Evolutionary conservation across 2,113 vertebrate genomes (phyloP), one percentile per base, ranked within the genome.

Genomic region (Deroptyus accipitrinus): DNA sequence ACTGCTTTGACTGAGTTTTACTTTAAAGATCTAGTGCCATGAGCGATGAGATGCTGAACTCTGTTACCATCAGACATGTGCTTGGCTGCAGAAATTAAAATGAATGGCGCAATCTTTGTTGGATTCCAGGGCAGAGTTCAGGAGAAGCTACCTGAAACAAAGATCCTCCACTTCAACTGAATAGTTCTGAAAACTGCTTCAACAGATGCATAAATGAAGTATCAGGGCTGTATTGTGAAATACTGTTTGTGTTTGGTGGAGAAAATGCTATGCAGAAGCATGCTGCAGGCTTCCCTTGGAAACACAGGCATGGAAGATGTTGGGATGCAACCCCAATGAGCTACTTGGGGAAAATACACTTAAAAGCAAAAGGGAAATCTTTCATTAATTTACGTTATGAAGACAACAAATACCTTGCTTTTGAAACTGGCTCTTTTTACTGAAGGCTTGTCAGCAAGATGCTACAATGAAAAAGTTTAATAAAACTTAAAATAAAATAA

Each of bases 381-480:
- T 88, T 90, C 8, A 7, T 90, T 88, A 80, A 88, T 94, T 83
- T 72, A 5, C n/a, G 19, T 78, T 44, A 88, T 74, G 44, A 68
- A 63, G 81, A 72, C 73, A 90, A 83, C 46, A 69, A 68, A 93
- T 76, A 55, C n/a, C 48, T 86, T 90, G 76, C 68, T 96, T 88
- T 88, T 73, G 86, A 94, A 94, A 90, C 39, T 62, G 39, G 15
- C 57, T 88, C 59, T 83, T 86, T 78, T 66, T 76, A 63, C 52
- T 9, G 30, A 75, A 76, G 83, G 61, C 74, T 75, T 55, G 37
- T 55, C 68, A 91, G 69, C 20, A 76, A 69, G 59, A 72, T 59
- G 37, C 48, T 91, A 57, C 72, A 35, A 70, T 41, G 14, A 95
- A 24, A 78, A 88, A 24, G 11, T 62, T 85, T 39, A 57, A 92